Percentiles rank a stretch among this genome's conserved stretches.
Conservation (phyloP, 2,888 invertebrate genomes). For the Leptogaster cylindrica region DNA sequence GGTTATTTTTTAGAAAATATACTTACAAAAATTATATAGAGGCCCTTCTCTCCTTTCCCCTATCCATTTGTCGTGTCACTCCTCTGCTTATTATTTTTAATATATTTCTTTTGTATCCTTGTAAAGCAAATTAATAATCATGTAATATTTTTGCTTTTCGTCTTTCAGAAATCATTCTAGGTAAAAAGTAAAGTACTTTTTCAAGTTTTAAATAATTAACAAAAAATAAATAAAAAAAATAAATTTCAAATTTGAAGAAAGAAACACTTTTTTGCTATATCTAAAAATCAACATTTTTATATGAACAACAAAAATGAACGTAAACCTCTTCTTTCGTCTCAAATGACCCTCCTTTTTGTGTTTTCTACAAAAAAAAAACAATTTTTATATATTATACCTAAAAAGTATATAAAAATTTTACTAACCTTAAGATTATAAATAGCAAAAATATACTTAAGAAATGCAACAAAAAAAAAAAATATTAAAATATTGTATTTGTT, state of each 20-base stretch:
- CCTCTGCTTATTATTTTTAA: constrained; percentile 10
- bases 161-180: too few species aligned
- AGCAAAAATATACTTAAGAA: constrained; percentile 43
- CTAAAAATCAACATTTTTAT: constrained; percentile 28
- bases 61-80: constrained; percentile 16
- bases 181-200: not conserved
- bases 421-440: constrained; percentile 41
- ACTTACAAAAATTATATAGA: too few species aligned
- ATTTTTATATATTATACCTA: constrained; percentile 34
- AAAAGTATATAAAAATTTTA: constrained; percentile 39
- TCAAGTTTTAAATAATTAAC: not conserved
- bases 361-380: constrained; percentile 24
- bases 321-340: constrained; percentile 6
- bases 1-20: constrained; percentile 19
- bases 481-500: constrained; percentile 45
- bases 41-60: too few species aligned
- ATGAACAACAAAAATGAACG: constrained; percentile 23
- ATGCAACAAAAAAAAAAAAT: constrained; percentile 41
- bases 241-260: not conserved
- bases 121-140: too few species aligned
- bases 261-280: not conserved
- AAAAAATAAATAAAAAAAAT: not conserved
- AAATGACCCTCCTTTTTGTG: constrained; percentile 3
- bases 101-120: constrained; percentile 30
- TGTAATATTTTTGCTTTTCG: too few species aligned